Evolutionary conservation across 2,888 invertebrate genomes (phyloP), one percentile per base, ranked within the genome.

Genomic region (Hemistola chrysoprasaria): DNA sequence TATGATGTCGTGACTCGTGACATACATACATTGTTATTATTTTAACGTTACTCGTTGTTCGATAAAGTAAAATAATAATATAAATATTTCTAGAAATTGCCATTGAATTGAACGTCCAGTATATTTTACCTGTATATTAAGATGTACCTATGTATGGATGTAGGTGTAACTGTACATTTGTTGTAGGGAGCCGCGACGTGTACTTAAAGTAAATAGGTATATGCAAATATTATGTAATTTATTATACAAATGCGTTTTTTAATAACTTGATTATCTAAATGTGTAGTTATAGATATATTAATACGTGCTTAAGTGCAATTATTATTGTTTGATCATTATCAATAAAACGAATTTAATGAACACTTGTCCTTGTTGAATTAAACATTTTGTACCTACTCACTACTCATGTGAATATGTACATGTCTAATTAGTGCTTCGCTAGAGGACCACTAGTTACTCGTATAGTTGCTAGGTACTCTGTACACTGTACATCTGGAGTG

Each of bases 241-340:
- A 68, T 73, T 71, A 65, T 62, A 61, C 62, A 58, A 64, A 62
- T 68, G 64, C 66, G 74, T 73, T 81, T 81, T 73, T 75, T 64
- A 47, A 40, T 69, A 66, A 74, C 71, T 59, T 71, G 76, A 79
- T 83, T 78, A 78, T 70, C 70, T 80, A 78, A 76, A 78, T 79
- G 78, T 78, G 72, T 81, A 78, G 77, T 62, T 71, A 47, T 44
- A 78, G 73, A 66, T 59, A 69, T 74, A 71, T 70, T 55, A 59
- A 66, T 65, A 70, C 62, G 55, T 66, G 60, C 49, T 56, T 73
- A 76, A 75, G 78, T 78, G 80, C 76, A 81, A 79, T 76, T 71
- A 79, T 76, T 71, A 73, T 81, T 80, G 75, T 83, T 81, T 75
- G 71, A 74, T 76, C 73, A 71, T 72, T 77, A 71, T 71, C 64